phyloP scores from a whole-genome alignment of 2,797 vertebrate species.

The Phaenicophaeus curvirostris region DNA sequence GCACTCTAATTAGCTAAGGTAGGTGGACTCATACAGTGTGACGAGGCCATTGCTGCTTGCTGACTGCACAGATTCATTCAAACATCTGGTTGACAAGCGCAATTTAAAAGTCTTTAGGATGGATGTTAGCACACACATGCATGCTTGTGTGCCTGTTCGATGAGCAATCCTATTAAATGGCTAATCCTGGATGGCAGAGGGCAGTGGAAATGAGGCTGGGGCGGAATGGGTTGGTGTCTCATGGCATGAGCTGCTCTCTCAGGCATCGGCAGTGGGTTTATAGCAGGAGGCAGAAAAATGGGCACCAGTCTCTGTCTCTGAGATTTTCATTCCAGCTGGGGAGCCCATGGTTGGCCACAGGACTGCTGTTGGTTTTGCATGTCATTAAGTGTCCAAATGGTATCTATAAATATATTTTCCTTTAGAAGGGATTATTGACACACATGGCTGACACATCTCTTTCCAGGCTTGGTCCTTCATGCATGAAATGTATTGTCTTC shows the following conservation, averaged over 20 bases:
- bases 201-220: not conserved
- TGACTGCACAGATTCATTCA: not conserved
- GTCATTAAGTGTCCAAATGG: not conserved
- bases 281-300: not conserved
- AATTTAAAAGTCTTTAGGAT: not conserved
- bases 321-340: not conserved
- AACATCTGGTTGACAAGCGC: not conserved
- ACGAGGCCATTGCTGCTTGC: not conserved
- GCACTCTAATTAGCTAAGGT: not conserved
- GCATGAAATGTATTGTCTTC: constrained; percentile 60
- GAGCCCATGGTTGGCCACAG: not conserved
- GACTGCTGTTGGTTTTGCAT: not conserved
- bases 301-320: not conserved
- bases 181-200: not conserved
- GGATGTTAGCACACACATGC: not conserved
- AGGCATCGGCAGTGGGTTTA: not conserved
- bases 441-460: not conserved
- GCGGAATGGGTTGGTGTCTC: not conserved
- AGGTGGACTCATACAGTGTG: not conserved
- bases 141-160: rapidly evolving
- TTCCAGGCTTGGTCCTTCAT: not conserved
- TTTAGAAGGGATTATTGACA: constrained; percentile 9
- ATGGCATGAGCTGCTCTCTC: not conserved
- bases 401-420: constrained; percentile 1
- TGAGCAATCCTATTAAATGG: not conserved